Evolutionary conservation across 2,888 invertebrate genomes (phyloP), one percentile per base, ranked within the genome.

Genomic region (Drosophila yooni): DNA sequence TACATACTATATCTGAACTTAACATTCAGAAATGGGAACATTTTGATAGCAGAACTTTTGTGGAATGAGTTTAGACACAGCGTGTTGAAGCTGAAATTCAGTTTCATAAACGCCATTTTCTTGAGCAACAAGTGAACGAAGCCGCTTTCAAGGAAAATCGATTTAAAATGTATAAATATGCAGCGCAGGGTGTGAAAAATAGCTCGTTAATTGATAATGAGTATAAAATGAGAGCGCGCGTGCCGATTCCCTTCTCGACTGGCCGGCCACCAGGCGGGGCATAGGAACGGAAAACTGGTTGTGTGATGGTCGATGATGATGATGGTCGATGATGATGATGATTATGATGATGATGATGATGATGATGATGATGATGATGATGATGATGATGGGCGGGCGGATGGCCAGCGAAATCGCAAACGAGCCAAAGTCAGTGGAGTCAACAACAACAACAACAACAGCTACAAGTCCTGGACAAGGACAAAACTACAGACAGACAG

Each of bases 181-280:
- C 79, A 72, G 69, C 63, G 67, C 58, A 67, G 70, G 66, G 80
- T 71, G 85, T 77, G 79, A 80, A 79, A 85, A 89, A 89, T 85
- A 84, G 75, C 88, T 85, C 90, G 88, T 89, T 89, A 89, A 85
- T 85, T 89, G 88, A 85, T 89, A 89, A 88, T 88, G 89, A 89
- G 79, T 82, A 70, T 65, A 74, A 87, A 87, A 89, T 83, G 88
- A 71, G 74, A 72, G 82, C 82, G 84, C 77, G 70, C 84, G 81
- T 87, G 89, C 74, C 79, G 48, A 33, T 64, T 63, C 29, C 38
- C 63, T 27, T 33, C 48, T n/a, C 15, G 15, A 46, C 21, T 15
- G 21, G 58, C 31, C 25, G 21, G 58, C 31, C n/a, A 43, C 25
- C 43, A 38, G 21, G 33, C 8, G 21, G 48, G 25, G 43, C 15